phyloP scores from a whole-genome alignment of 2,113 vertebrate species.

The Ochotona princeps region DNA sequence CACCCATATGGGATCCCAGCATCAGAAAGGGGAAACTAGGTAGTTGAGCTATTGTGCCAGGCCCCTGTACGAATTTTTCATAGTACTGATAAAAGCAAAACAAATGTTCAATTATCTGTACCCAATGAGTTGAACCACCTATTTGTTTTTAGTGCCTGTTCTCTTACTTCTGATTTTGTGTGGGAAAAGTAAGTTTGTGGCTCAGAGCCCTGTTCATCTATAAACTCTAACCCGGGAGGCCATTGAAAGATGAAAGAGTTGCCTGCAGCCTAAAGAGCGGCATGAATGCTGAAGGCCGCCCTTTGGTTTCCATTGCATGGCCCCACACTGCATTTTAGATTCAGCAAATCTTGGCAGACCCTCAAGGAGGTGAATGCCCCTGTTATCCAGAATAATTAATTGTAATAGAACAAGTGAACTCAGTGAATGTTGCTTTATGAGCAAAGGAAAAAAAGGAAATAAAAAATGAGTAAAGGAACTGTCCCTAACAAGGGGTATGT shows the following conservation, averaged over 20 bases:
- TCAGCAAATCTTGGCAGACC: conserved; percentile 13
- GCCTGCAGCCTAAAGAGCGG: conserved; percentile 38
- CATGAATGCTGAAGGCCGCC: conserved; percentile 17
- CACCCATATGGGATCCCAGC: too few species aligned
- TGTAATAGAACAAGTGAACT: neutral
- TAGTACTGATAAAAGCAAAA: neutral
- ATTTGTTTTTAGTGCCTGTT: neutral
- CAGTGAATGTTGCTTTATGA: neutral
- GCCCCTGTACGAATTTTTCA: too few species aligned
- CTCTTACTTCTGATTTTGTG: conserved; percentile 33
- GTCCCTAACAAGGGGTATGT: neutral
- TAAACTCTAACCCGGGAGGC: conserved; percentile 11
- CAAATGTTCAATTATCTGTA: neutral
- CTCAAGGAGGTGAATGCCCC: neutral
- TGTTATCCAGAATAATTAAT: conserved; percentile 58
- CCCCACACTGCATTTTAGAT: conserved; percentile 43
- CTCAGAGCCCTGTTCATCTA: neutral
- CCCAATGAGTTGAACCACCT: neutral
- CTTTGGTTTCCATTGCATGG: conserved; percentile 52
- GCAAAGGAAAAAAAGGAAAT: neutral
- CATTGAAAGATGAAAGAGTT: conserved; percentile 36
- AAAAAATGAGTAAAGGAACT: too few species aligned
- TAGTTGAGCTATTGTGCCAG: too few species aligned
- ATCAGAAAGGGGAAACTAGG: too few species aligned
- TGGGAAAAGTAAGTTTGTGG: conserved; percentile 32